Evolutionary conservation across 2,888 invertebrate species (phyloP), one percentile per base, ranked within the genome.

Genomic region (Acleris holmiana): DNA sequence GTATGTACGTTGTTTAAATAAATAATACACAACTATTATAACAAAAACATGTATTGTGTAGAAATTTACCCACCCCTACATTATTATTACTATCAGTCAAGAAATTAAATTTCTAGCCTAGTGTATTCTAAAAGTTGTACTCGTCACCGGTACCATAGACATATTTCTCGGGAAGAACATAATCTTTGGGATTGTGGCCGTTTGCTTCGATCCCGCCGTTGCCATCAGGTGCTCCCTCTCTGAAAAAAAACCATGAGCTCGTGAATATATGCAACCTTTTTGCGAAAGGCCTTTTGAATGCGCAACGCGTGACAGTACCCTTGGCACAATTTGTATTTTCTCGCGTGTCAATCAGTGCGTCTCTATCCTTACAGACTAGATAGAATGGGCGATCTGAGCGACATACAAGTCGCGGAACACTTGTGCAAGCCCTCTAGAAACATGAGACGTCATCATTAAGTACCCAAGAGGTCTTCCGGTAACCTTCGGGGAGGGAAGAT

Each of bases 141-240:
- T 89, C 87, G n/a, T 89, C 88, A 35, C 84, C 91, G 2, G 77
- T 72, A 6, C 90, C 93, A 67, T 91, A 93, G 0, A 86, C 84
- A 61, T 93, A 93, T 68, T 85, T 89, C 66, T 89, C 84, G 4
- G 93, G 93, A 23, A 93, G 78, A 3, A 78, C 70, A 68, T 93
- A 93, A 68, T 93, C 91, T 6, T 80, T 83, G 17, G 85, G 83
- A 67, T 93, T 87, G 68, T 92, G 91, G 0, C 92, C 92, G 44
- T 82, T 71, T 0, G 89, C 84, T 69, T 93, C 92, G 3, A 85
- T 80, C 15, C 92, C 91, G 5, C 91, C 93, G 44, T 93, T 90
- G 56, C 89, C 91, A 55, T 89, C 88, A 35, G 75, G 76, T 48
- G 83, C 79, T 13, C 84, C 88, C 68, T 86, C 86, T 71, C 91